Base-by-base conservation (phyloP, 2,888 invertebrate genomes). In the Coelinius sp. region DNA sequence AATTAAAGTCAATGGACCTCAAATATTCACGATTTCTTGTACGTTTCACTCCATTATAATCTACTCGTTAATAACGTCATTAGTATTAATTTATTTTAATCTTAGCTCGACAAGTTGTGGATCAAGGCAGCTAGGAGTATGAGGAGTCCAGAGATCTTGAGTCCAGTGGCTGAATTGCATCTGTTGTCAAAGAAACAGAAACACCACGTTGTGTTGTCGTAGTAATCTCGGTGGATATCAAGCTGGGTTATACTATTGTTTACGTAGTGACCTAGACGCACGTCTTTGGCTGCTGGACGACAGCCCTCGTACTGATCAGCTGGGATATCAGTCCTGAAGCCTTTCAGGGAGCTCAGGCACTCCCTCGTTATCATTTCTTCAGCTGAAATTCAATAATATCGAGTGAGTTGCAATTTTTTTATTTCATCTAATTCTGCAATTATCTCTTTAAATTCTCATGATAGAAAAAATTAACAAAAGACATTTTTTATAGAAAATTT, bases 261-360 rank as follows among this genome's bases (percentile, higher is more conserved):
- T 0, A 96, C 96, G 87, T 96, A 97, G 85, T 97, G 93, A 0
- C 93, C 96, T 73, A 97, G 87, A 79, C 92, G 93, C 0, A 93
- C 90, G 88, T 97, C 95, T 79, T 91, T 91, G 0, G 95, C 93
- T 24, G 95, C 94, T 7, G 92, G 90, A 69, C 96, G 90, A 82
- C 97, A 97, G 0, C 97, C 97, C 88, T 97, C 97, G 85, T 97
- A 97, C 73, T 93, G 94, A 85, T 97, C 97, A 0, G 96, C 95
- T 5, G 97, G 97, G 79, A 97, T 94, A 82, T 97, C 97, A 2
- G 93, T 94, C 68, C 97, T 90, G 78, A 94, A 92, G 41, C 91
- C 92, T 83, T 91, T 91, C 71, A 97, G 89, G 44, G 93, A 92
- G 83, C 96, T 97, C 52, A 97, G 87, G 84, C 97, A 97, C 79